phyloP scores from a whole-genome alignment of 1,140 invertebrate species.

The Pachypsylla venusta region DNA sequence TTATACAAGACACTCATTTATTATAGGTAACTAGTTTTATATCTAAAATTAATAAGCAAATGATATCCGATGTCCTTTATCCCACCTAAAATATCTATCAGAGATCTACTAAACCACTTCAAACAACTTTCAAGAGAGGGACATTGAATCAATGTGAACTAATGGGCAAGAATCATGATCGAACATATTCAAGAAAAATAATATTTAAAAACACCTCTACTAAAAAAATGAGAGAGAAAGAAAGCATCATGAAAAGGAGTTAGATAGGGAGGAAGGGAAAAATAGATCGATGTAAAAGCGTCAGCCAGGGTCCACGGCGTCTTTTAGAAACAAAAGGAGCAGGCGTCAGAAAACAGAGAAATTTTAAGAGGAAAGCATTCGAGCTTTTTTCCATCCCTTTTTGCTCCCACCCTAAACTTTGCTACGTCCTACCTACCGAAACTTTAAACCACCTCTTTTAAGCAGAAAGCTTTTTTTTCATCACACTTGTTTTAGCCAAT shows the following conservation, averaged over 20 bases:
- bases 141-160: no score
- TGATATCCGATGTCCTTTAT: no score
- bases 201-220: no score
- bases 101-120: no score
- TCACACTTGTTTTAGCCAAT: constrained; percentile 8
- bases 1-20: no score
- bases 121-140: no score
- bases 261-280: neutral
- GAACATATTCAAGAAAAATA: no score
- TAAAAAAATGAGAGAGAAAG: neutral
- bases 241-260: neutral
- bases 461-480: neutral
- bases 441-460: neutral
- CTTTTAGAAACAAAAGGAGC: constrained; percentile 6
- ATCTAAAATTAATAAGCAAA: no score
- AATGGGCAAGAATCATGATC: no score
- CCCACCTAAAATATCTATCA: no score
- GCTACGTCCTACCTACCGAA: neutral
- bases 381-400: neutral
- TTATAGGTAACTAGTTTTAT: no score
- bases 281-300: no score
- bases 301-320: constrained; percentile 2
- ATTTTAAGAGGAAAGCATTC: neutral
- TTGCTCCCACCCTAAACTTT: neutral
- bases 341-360: constrained; percentile 2